Evolutionary conservation across 2,113 vertebrate genomes (phyloP), one percentile per base, ranked within the genome.

Genomic region (Lichenostomus cassidix): DNA sequence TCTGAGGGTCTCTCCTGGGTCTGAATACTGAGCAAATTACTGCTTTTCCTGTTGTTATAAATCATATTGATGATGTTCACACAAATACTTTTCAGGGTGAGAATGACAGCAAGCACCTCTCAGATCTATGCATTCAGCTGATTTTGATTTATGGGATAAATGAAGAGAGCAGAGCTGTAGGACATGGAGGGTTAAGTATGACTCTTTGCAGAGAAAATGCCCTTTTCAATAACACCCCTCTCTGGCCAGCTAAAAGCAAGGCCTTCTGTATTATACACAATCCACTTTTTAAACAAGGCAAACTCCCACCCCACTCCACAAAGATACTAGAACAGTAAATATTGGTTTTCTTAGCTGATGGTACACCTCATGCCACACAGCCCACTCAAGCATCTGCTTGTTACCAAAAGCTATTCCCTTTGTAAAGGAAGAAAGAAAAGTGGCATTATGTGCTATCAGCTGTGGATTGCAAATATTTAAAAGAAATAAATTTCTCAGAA

Each of bases 401-500:
- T 95, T 92, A 93, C 93, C 95, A 87, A 95, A 90, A 87, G 85
- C 95, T 97, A 96, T 92, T 91, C 84, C 76, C 80, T 97, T 97
- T 98, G 97, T 97, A 77, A 62, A 91, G 75, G 90, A 94, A 97
- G 96, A 98, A 98, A 97, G 97, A 97, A 93, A 97, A 98, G 97
- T 96, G 93, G 96, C 70, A 60, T 97, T 96, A 89, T 94, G 91
- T 81, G 89, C 97, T 98, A 95, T 98, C 92, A 49, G 97, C 95
- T 97, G 97, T 96, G 95, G 86, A 98, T 90, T 92, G 97, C 97
- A 99, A 99, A 99, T 98, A 99, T 97, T 98, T 97, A 98, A 98
- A 97, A 95, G 94, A 98, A 98, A 99, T 98, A 98, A 98, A 99
- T 97, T 98, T 98, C 91, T 97, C 96, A 91, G 95, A 98, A 88